Evolutionary conservation across 2,113 vertebrate genomes (phyloP), one percentile per base, ranked within the genome.

Genomic region (Mellivora capensis): DNA sequence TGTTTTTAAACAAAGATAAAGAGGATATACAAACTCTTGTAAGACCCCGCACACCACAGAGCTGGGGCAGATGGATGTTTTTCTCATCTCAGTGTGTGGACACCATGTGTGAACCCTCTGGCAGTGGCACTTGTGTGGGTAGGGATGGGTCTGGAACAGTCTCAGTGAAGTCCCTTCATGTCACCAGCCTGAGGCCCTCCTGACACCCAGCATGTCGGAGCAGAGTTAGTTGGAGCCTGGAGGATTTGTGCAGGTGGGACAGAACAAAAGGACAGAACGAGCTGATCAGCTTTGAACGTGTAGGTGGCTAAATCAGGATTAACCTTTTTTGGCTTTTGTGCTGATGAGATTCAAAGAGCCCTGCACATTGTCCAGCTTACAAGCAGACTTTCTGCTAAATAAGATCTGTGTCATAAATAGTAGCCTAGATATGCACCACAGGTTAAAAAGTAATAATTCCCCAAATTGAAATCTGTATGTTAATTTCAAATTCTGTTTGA

Each of bases 311-410:
- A 98, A 82, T 96, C 95, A 62, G 94, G 97, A 97, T 98, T 98
- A 98, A 97, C 98, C 97, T 95, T 97, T 96, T 86, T 47, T 47
- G 54, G 95, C 57, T 97, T 96, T 96, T 85, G 94, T 97, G 92
- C 81, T 98, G 97, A 97, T 95, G 92, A 94, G 96, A 97, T 96
- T 98, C 96, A 84, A 81, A 87, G 71, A 97, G 67, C 49, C 42
- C 90, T 74, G 90, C 84, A 91, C 0, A 7, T 91, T 7, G 6
- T 54, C 81, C 72, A 85, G 92, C 59, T 97, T 95, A 96, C 81
- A 91, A 82, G 92, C 77, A 96, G 86, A 81, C 79, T 67, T 95
- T 90, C 67, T 87, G 61, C 87, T 96, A 94, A 98, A 86, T 96
- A 93, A 97, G 96, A 95, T 96, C 95, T 96, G 74, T 79, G 42